These are phyloP conservation scores for Calosoma granatense DNA, from an alignment of 1,140 invertebrate genomes.

Conservation along the genomic window DNA sequence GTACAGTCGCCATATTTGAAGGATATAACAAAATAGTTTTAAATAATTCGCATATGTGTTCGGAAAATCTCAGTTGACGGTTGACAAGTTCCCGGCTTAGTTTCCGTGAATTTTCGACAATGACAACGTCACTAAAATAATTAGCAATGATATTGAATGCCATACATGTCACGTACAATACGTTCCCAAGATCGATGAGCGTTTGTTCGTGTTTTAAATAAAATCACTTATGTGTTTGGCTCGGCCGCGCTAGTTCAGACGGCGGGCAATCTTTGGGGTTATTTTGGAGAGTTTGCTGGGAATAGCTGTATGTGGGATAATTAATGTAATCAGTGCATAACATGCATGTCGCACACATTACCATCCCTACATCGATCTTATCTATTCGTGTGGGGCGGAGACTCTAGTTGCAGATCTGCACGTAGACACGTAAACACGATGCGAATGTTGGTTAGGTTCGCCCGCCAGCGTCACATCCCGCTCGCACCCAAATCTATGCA, in stretches of 20 bases:
- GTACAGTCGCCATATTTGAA: constrained; percentile 21
- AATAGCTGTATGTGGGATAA: neutral
- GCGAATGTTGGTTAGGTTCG: no score
- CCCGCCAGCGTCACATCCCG: no score
- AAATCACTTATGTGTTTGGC: neutral
- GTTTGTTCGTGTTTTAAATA: constrained; percentile 5
- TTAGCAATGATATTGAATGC: neutral
- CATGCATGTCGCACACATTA: neutral
- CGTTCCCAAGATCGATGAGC: neutral
- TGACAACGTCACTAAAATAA: neutral
- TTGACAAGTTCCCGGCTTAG: neutral
- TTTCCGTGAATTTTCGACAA: neutral
- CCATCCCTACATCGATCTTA: neutral
- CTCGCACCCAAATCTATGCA: no score
- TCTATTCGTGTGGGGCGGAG: neutral
- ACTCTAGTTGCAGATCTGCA: neutral
- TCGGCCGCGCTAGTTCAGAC: neutral
- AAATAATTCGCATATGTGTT: constrained; percentile 5
- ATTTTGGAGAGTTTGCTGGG: neutral
- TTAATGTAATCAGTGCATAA: neutral
- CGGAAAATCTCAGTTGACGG: neutral
- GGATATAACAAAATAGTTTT: constrained; percentile 10
- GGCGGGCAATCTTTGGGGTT: neutral
- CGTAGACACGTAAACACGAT: no score
- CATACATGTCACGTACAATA: neutral